phyloP scores from a whole-genome alignment of 2,113 vertebrate species.

The Phainopepla nitens region DNA sequence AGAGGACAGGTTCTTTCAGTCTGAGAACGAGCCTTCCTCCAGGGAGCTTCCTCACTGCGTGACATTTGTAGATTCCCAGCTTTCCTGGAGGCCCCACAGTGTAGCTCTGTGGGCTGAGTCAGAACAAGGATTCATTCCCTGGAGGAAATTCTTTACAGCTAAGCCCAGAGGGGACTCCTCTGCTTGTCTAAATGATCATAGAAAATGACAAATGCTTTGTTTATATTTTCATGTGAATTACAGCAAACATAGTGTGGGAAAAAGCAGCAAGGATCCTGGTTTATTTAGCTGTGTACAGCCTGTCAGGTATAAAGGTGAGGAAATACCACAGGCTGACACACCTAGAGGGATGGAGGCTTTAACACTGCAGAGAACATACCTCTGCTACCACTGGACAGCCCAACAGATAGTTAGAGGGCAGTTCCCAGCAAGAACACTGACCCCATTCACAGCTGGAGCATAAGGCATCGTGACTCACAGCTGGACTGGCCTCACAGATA shows the following conservation, averaged over 20 bases:
- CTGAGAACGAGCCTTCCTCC: background rate
- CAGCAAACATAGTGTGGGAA: background rate
- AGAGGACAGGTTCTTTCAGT: background rate
- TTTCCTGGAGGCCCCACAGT: background rate
- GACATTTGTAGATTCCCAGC: background rate
- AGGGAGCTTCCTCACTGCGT: background rate
- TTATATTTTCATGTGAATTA: background rate
- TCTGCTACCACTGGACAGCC: background rate
- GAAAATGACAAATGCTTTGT: background rate
- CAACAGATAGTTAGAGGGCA: background rate
- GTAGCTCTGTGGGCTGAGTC: background rate
- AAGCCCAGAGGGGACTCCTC: background rate
- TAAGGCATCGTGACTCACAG: background rate
- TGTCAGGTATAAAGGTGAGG: slow-evolving; percentile 45
- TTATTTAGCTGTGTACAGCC: slow-evolving; percentile 9
- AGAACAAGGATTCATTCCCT: background rate
- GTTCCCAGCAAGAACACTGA: slow-evolving; percentile 35
- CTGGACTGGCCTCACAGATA: slow-evolving; percentile 1
- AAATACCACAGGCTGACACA: slow-evolving; percentile 41
- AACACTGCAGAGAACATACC: background rate
- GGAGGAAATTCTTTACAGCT: background rate
- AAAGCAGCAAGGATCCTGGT: background rate
- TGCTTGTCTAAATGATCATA: background rate
- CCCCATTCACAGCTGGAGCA: slow-evolving; percentile 26
- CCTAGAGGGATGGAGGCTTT: background rate